These are phyloP conservation scores for Mus minutoides DNA, from an alignment of 2,797 vertebrate genomes.

Conservation along the genomic window DNA sequence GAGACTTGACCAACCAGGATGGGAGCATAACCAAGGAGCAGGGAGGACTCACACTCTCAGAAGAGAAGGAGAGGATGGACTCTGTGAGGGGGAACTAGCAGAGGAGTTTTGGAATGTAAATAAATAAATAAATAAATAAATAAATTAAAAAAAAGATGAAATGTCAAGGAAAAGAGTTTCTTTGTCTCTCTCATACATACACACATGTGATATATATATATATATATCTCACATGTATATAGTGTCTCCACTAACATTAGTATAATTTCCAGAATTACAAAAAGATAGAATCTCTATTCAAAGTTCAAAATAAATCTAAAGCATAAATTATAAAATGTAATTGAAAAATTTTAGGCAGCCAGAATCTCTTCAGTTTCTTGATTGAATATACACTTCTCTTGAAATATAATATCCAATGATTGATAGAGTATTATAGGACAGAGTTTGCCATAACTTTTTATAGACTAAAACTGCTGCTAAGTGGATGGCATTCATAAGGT, in stretches of 20 bases:
- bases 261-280: background rate
- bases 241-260: background rate
- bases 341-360: background rate
- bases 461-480: background rate
- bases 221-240: too few species aligned
- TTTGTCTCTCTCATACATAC: too few species aligned
- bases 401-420: background rate
- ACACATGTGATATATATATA: too few species aligned
- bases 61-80: too few species aligned
- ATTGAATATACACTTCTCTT: conserved; percentile 7
- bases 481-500: background rate
- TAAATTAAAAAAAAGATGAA: too few species aligned
- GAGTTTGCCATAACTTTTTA: background rate
- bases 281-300: background rate
- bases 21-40: too few species aligned
- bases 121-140: too few species aligned
- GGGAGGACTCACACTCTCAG: too few species aligned
- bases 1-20: too few species aligned
- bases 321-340: background rate
- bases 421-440: background rate
- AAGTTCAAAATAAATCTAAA: background rate
- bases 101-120: too few species aligned
- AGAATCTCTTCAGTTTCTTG: background rate
- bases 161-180: too few species aligned
- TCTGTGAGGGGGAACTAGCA: too few species aligned